Evolutionary conservation across 2,888 invertebrate species (phyloP).

Genomic region (Bellardia bayeri): DNA sequence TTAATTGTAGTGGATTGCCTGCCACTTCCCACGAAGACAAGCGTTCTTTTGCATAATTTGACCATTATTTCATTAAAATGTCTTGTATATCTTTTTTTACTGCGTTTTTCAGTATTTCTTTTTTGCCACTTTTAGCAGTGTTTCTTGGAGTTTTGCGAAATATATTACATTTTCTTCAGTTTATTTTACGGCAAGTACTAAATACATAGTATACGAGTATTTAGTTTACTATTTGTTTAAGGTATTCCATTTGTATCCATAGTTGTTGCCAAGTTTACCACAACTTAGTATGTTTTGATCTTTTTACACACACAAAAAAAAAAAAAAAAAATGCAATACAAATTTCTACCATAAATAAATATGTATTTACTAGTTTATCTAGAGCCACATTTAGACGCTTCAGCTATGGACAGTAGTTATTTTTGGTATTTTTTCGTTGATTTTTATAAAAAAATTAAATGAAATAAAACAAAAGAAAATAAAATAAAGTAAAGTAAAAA

Average conservation of each 20-base stretch:
- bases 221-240: not conserved
- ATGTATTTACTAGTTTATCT: constrained; percentile 14
- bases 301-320: not conserved
- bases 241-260: not conserved
- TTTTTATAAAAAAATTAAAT: not conserved
- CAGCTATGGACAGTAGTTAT: not conserved
- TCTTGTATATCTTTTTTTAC: constrained; percentile 17
- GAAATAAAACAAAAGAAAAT: not conserved
- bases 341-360: constrained; percentile 56
- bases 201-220: constrained; percentile 9
- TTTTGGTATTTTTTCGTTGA: constrained; percentile 22
- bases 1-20: not conserved
- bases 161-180: constrained; percentile 37
- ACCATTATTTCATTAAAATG: constrained; percentile 56
- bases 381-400: not conserved
- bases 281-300: constrained; percentile 7
- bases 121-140: not conserved
- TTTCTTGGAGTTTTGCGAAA: constrained; percentile 27
- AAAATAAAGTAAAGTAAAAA: constrained; percentile 1
- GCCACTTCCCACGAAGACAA: constrained; percentile 50
- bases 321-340: constrained; percentile 23
- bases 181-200: constrained; percentile 26
- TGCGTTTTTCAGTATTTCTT: not conserved
- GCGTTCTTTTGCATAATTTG: constrained; percentile 58
- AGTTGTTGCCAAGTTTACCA: constrained; percentile 50